Conservation (phyloP, 2,888 invertebrate species). For the Apotomis capreana region DNA sequence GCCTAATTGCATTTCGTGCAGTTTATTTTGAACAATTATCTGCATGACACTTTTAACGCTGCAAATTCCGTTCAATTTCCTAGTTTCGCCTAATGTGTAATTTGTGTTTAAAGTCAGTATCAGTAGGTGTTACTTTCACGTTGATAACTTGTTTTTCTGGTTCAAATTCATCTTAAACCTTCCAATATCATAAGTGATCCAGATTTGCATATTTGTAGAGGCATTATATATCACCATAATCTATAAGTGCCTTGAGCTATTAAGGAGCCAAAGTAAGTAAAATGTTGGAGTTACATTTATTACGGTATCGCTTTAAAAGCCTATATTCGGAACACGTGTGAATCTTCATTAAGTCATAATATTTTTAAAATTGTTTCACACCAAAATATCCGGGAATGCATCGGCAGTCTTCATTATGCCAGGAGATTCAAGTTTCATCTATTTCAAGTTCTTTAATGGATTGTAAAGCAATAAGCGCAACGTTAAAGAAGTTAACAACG, state of each 20-base stretch:
- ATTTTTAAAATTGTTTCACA: constrained; percentile 56
- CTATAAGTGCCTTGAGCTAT: background rate
- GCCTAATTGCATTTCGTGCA: constrained; percentile 30
- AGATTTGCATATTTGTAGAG: background rate
- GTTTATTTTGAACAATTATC: constrained; percentile 20
- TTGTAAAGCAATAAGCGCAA: constrained; percentile 20
- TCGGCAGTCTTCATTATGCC: constrained; percentile 51
- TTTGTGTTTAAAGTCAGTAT: background rate
- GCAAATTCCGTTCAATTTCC: constrained; percentile 7
- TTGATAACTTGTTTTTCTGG: background rate
- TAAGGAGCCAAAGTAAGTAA: constrained; percentile 13
- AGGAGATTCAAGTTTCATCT: constrained; percentile 44
- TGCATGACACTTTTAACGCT: constrained; percentile 21
- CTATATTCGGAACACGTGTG: constrained; percentile 50
- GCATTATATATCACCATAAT: background rate
- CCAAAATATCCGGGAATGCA: constrained; percentile 52
- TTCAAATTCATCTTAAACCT: background rate
- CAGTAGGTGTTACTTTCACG: background rate
- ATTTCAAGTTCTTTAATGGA: constrained; percentile 43
- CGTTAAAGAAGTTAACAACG: constrained; percentile 13
- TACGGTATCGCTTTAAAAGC: constrained; percentile 39
- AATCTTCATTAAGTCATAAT: constrained; percentile 52
- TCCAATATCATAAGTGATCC: background rate
- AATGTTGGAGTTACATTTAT: constrained; percentile 34
- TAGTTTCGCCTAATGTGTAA: constrained; percentile 15